Evolutionary conservation across 2,888 invertebrate genomes (phyloP), one percentile per base, ranked within the genome.

Genomic region (Aricia artaxerxes): DNA sequence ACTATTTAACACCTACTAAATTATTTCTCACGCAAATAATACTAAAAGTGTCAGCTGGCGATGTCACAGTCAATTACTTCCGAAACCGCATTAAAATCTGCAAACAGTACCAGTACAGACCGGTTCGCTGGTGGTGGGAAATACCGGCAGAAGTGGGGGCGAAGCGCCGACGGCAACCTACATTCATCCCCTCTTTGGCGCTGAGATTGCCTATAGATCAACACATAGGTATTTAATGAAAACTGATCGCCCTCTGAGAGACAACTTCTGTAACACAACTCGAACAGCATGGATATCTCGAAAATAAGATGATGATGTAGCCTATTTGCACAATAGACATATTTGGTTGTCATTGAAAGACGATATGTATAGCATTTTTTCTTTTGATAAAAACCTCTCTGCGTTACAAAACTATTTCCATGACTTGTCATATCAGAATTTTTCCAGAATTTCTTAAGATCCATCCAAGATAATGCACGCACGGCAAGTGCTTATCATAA

Each of bases 141-240:
- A 86, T 84, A 85, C 86, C 40, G 38, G 60, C 40, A 40, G 73
- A 60, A 87, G 88, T 88, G 78, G 80, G 88, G 86, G 88, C 57
- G 53, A 76, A 76, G 76, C 57, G 76, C 24, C 88, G 80, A 84
- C 85, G 81, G 85, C 90, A 92, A 91, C 92, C 92, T 92, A 92
- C 91, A 90, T 92, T 85, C 89, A 90, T 91, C 93, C 92, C 92
- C 89, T 84, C 90, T 89, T 87, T 85, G 82, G 82, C 85, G 85
- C 84, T 84, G 83, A 82, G 83, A 83, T 77, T 79, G 82, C 81
- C 40, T 77, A 79, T 81, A 90, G 91, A 91, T 73, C 80, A 73
- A 81, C 69, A 81, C 77, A 7, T 85, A 82, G 87, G 86, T 81
- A 85, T 35, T 81, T 83, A 79, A 38, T 16, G 38, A 35, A 60